These are phyloP conservation scores for Chelonia mydas DNA, from an alignment of 2,797 vertebrate genomes.

Conservation along the genomic window DNA sequence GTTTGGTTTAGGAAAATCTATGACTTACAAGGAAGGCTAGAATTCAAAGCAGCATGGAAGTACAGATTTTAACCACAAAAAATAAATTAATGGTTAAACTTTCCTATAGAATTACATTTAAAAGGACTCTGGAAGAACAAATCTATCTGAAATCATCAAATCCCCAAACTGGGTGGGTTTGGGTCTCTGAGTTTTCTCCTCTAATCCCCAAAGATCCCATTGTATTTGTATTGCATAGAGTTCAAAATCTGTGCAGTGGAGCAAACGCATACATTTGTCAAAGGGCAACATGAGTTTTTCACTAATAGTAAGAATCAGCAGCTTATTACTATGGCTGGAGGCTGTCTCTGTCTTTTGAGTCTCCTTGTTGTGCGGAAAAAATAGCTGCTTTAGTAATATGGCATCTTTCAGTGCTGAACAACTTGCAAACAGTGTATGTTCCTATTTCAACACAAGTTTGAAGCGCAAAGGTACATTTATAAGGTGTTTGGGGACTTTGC, in stretches of 20 bases:
- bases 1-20: neutral
- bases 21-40: neutral
- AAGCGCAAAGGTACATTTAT: conserved; percentile 6
- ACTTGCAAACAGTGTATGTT: neutral
- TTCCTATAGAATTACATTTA: neutral
- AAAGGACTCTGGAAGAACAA: neutral
- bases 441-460: conserved; percentile 20
- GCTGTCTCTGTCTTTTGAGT: conserved; percentile 35
- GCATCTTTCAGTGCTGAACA: neutral
- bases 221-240: neutral
- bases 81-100: neutral
- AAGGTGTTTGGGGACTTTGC: neutral
- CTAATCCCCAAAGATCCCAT: conserved; percentile 15
- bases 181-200: conserved; percentile 23
- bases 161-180: neutral
- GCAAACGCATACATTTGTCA: conserved; percentile 32
- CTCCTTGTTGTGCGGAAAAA: conserved; percentile 25
- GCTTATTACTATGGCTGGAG: conserved; percentile 37
- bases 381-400: conserved; percentile 1
- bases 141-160: neutral
- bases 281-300: conserved; percentile 4
- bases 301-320: conserved; percentile 24
- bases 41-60: neutral
- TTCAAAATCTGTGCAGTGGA: conserved; percentile 31
- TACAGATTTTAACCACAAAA: neutral